Evolutionary conservation across 2,888 invertebrate genomes (phyloP).

Genomic region (Nymphalis urticae): DNA sequence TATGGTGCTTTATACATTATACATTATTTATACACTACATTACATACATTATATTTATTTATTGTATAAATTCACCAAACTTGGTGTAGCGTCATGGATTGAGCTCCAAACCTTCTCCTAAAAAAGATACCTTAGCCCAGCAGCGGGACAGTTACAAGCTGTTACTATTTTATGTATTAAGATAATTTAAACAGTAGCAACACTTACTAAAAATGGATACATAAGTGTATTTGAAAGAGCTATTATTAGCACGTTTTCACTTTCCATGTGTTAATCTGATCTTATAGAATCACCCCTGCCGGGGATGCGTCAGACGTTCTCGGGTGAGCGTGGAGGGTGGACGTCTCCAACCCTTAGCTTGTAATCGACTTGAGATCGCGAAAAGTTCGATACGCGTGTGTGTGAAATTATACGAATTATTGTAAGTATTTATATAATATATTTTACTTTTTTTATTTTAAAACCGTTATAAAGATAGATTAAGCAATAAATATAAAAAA

Average conservation of each 20-base stretch:
- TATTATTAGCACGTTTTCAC: slow-evolving; percentile 27
- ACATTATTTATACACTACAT: no score
- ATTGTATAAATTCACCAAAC: no score
- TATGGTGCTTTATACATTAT: no score
- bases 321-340: slow-evolving; percentile 47
- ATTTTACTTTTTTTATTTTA: no score
- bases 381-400: slow-evolving; percentile 50
- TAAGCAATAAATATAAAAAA: no score
- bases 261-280: slow-evolving; percentile 29
- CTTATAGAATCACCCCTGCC: slow-evolving; percentile 41
- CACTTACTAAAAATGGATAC: background rate
- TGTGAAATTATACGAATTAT: slow-evolving; percentile 27
- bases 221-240: slow-evolving; percentile 6
- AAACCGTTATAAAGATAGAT: no score
- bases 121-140: no score
- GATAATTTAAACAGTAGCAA: background rate
- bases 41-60: no score
- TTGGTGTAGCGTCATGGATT: no score
- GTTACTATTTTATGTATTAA: no score
- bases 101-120: no score
- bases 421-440: slow-evolving; percentile 27
- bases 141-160: no score
- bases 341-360: slow-evolving; percentile 43
- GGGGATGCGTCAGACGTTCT: slow-evolving; percentile 56
- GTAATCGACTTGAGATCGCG: slow-evolving; percentile 46